Evolutionary conservation across 2,888 invertebrate genomes (phyloP), one percentile per base, ranked within the genome.

Genomic region (Thereva unica): DNA sequence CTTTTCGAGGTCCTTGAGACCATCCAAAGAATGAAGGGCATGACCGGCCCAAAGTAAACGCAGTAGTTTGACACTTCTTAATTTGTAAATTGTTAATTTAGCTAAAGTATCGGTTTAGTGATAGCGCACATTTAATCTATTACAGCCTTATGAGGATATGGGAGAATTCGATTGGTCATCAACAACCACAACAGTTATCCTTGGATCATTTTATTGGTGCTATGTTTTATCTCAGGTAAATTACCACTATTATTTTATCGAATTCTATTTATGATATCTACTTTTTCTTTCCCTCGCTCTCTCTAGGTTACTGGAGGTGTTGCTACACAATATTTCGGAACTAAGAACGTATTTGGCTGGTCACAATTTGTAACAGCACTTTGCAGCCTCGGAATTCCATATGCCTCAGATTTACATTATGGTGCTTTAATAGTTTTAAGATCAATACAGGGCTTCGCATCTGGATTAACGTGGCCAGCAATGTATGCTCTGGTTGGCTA

Each of bases 401-500:
- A 82, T 69, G 87, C 86, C 9, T 86, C 87, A 5, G 84, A 84
- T 69, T 78, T 85, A 45, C 88, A 89, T 78, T 88, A 85, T 71
- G 82, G 82, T 3, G 78, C 84, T 9, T 84, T 89, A 68, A 87
- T 89, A 67, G 78, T 82, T 6, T 78, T 89, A 54, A 82, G 89
- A 54, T 87, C 86, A 70, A 81, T 88, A 69, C 89, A 89, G 78
- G 89, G 89, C 53, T 84, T 88, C 68, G 88, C 89, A 8, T 89
- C 88, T 72, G 89, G 89, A 38, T 77, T 89, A 66, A 89, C 89
- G 8, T 89, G 89, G 89, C 89, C 89, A 9, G 89, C 89, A 1
- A 89, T 89, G 89, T 89, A 89, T 75, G 88, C 89, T 0, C 82
- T 89, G 67, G 89, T 89, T 38, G 89, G 88, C 4, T 86, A 85